Conservation (phyloP, 2,797 vertebrate genomes). For the Cuculus canorus region DNA sequence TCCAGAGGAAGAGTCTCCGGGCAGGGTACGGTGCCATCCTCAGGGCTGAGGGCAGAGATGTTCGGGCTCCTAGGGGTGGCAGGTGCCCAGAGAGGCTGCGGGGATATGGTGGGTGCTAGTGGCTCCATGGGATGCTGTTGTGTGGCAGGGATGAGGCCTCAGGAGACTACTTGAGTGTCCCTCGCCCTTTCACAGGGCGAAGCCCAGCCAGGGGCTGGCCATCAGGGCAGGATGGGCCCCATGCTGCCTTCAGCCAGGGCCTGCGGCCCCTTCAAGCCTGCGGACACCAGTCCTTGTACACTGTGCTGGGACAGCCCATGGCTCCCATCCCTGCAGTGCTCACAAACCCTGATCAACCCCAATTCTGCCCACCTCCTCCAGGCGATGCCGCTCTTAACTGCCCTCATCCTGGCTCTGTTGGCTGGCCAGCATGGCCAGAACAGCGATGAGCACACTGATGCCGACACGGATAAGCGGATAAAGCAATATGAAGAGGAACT, state of each 20-base stretch:
- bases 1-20: background rate
- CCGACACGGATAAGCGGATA: background rate
- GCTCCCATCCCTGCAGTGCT: background rate
- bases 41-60: background rate
- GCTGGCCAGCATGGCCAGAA: too few species aligned
- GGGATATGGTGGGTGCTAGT: background rate
- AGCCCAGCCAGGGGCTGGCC: background rate
- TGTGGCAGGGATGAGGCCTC: too few species aligned
- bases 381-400: background rate
- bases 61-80: background rate
- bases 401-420: background rate
- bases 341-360: background rate
- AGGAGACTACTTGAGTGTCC: rapidly evolving
- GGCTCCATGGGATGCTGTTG: background rate
- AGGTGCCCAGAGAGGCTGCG: background rate
- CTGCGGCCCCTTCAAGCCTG: too few species aligned
- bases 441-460: too few species aligned
- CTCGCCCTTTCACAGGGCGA: background rate
- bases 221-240: background rate
- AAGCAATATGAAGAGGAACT: background rate
- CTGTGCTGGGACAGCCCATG: too few species aligned
- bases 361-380: background rate
- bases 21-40: background rate
- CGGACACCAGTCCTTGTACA: background rate
- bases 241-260: background rate